Evolutionary conservation across 2,797 vertebrate species (phyloP).

Genomic region (Phrynocephalus forsythii): DNA sequence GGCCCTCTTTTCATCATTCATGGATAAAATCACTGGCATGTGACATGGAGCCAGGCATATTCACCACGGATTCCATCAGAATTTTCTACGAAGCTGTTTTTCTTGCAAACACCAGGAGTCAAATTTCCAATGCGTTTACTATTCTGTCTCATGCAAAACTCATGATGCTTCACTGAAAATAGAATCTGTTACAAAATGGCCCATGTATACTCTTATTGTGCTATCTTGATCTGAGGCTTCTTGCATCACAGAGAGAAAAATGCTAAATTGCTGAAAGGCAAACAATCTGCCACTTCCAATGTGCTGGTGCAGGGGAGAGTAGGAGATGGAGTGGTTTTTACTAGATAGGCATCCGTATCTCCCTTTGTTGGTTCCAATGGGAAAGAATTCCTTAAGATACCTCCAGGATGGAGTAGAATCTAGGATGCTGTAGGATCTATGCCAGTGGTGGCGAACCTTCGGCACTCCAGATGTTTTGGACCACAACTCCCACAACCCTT

Average conservation of each 20-base stretch:
- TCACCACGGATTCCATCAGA: slow-evolving; percentile 42
- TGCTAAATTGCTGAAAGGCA: not conserved
- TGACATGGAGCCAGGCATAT: slow-evolving; percentile 58
- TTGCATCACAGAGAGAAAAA: slow-evolving; percentile 11
- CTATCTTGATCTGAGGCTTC: slow-evolving; percentile 13
- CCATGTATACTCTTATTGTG: not conserved
- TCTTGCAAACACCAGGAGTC: slow-evolving; percentile 42
- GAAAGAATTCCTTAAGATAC: not conserved
- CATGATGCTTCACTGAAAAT: slow-evolving; percentile 3
- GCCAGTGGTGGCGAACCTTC: too few relatives aligned
- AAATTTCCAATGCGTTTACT: slow-evolving; percentile 43
- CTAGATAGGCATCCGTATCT: not conserved
- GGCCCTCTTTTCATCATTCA: slow-evolving; percentile 59
- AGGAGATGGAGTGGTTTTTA: not conserved
- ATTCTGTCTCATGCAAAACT: slow-evolving; percentile 34
- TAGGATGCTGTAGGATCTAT: not conserved
- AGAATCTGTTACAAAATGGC: not conserved
- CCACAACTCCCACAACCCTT: too few relatives aligned
- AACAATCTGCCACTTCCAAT: not conserved
- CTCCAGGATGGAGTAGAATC: not conserved
- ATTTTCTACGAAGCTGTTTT: not conserved
- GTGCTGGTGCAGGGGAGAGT: not conserved
- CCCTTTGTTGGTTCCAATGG: not conserved
- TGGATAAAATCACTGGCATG: slow-evolving; percentile 72
- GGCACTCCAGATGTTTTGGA: too few relatives aligned